phyloP scores from a whole-genome alignment of 2,888 invertebrate species.

The Vanessa cardui region DNA sequence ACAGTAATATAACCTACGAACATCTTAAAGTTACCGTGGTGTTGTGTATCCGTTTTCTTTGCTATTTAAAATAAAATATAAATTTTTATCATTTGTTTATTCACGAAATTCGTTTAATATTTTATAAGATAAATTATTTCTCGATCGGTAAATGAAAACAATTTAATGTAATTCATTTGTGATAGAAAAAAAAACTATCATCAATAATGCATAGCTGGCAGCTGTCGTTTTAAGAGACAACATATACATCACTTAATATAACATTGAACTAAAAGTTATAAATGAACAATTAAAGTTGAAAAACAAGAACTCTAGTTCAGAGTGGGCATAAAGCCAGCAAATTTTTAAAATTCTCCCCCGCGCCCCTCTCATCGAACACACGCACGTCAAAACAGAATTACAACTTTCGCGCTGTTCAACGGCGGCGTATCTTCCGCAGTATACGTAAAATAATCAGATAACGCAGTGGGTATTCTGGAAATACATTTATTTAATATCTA shows the following conservation, averaged over 20 bases:
- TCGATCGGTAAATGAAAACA: not conserved
- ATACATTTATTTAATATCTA: not conserved
- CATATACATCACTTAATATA: not conserved
- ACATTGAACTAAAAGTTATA: conserved; percentile 1
- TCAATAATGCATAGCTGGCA: not conserved
- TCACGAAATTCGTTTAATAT: not conserved
- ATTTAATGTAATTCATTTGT: not conserved
- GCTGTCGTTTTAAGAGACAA: conserved; percentile 8
- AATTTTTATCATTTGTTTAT: conserved; percentile 41
- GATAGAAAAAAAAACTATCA: not conserved
- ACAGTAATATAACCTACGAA: not conserved
- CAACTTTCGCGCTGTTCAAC: not conserved
- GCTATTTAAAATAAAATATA: conserved; percentile 58
- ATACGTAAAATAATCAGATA: conserved; percentile 1
- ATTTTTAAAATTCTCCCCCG: conserved; percentile 4
- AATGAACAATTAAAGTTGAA: conserved; percentile 10
- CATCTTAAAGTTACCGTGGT: conserved; percentile 50
- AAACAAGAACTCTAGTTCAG: conserved; percentile 1
- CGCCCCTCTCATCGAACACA: not conserved
- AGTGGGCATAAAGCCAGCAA: conserved; percentile 11
- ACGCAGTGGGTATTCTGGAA: not conserved
- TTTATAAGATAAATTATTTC: not conserved
- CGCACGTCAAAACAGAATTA: conserved; percentile 1
- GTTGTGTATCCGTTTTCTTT: conserved; percentile 60
- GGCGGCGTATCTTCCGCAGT: not conserved